Evolutionary conservation across 2,797 vertebrate genomes (phyloP).

Genomic region (Echiichthys vipera): DNA sequence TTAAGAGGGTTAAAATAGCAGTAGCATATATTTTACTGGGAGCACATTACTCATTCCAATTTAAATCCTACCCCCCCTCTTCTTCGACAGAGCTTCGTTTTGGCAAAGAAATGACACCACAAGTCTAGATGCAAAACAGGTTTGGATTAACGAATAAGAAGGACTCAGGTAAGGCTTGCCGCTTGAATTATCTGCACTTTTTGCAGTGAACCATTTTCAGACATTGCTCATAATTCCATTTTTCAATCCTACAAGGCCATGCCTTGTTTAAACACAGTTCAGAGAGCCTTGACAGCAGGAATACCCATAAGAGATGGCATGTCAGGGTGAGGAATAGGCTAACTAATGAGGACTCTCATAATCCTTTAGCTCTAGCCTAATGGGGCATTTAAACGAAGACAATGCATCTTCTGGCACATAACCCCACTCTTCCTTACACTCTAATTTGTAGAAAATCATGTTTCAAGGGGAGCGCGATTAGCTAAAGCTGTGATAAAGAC

Average conservation of each 20-base stretch:
- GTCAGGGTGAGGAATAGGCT: constrained; percentile 83
- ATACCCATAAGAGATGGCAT: constrained; percentile 78
- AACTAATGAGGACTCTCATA: constrained; percentile 86
- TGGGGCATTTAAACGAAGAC: constrained; percentile 87
- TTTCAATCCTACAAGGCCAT: constrained; percentile 54
- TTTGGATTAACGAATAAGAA: constrained; percentile 35
- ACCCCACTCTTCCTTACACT: constrained; percentile 82
- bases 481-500: constrained; percentile 80
- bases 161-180: constrained; percentile 24
- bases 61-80: constrained; percentile 24
- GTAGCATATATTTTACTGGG: constrained; percentile 24
- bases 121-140: constrained; percentile 16
- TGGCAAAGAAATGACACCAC: constrained; percentile 12
- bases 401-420: constrained; percentile 83
- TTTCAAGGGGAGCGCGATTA: constrained; percentile 87
- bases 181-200: background rate
- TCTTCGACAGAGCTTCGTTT: constrained; percentile 18
- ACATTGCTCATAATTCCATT: constrained; percentile 56
- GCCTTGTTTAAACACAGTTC: constrained; percentile 79
- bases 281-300: constrained; percentile 70
- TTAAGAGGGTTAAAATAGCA: constrained; percentile 59
- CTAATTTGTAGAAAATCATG: constrained; percentile 88
- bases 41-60: constrained; percentile 36
- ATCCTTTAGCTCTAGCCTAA: constrained; percentile 85
- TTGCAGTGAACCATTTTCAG: constrained; percentile 23